Percentiles rank a stretch among this genome's conserved stretches.
These are phyloP conservation scores for Bombus confusus DNA, from an alignment of 1,140 invertebrate species.

Conservation along the genomic window DNA sequence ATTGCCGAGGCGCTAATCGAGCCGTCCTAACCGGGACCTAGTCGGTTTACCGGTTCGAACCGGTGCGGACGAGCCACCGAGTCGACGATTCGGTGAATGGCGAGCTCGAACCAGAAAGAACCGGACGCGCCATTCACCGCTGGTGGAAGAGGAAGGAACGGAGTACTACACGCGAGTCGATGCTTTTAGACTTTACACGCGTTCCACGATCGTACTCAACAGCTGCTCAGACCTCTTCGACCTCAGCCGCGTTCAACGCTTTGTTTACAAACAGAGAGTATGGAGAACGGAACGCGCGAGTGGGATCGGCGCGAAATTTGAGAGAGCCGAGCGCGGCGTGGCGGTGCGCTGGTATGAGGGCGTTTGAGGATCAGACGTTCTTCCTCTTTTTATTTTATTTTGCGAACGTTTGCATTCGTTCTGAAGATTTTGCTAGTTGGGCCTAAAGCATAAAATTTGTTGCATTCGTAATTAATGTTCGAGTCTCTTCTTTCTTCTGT, in stretches of 20 bases:
- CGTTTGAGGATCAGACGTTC: too few species aligned
- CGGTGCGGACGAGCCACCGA: slow-evolving; percentile 16
- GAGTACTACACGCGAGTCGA: background rate
- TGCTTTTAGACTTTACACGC: slow-evolving; percentile 24
- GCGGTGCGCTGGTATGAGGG: too few species aligned
- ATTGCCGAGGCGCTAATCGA: slow-evolving; percentile 49
- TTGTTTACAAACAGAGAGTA: slow-evolving; percentile 13
- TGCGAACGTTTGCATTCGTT: too few species aligned
- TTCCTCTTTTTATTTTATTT: too few species aligned
- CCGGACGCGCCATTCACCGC: slow-evolving; percentile 42
- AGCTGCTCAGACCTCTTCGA: too few species aligned
- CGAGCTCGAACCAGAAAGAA: slow-evolving; percentile 52
- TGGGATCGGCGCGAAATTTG: background rate
- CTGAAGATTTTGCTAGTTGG: too few species aligned
- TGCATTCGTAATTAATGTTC: too few species aligned
- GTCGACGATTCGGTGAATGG: slow-evolving; percentile 45
- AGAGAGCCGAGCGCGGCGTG: too few species aligned
- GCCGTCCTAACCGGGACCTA: slow-evolving; percentile 3
- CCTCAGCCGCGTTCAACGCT: background rate
- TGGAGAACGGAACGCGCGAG: background rate
- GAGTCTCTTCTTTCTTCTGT: too few species aligned
- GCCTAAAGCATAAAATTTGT: too few species aligned
- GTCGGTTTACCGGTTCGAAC: slow-evolving; percentile 47
- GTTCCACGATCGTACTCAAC: background rate
- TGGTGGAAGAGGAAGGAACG: background rate